phyloP scores from a whole-genome alignment of 2,888 invertebrate genomes.

The Copidosoma aretas region DNA sequence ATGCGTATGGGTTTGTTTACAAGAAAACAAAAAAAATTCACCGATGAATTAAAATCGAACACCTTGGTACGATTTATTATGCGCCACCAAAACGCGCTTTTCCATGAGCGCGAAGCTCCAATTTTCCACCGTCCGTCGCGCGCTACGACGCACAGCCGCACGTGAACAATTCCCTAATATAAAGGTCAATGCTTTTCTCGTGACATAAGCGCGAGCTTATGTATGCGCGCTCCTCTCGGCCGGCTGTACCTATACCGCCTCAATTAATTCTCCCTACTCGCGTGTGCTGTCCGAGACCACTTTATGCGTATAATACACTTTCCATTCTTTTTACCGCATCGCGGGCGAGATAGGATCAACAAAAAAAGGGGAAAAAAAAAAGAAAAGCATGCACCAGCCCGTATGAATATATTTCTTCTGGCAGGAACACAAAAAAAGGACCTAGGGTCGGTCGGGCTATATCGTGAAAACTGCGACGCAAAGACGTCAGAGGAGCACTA shows the following conservation, averaged over 20 bases:
- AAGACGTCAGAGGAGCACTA: neutral
- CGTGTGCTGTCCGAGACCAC: neutral
- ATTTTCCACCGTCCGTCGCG: neutral
- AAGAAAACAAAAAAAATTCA: no score
- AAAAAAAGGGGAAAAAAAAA: neutral
- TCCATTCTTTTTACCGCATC: no score
- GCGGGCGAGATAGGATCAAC: neutral
- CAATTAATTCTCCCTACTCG: neutral
- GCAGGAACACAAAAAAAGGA: neutral
- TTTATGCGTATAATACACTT: neutral
- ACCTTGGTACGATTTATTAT: no score
- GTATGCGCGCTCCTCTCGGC: no score
- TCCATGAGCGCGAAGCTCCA: neutral
- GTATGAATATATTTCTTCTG: neutral
- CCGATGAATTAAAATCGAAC: no score
- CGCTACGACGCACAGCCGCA: neutral
- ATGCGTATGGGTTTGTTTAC: no score
- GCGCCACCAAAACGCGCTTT: neutral
- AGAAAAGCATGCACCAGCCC: no score
- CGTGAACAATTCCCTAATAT: neutral
- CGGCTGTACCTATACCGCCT: neutral
- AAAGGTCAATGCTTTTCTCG: neutral
- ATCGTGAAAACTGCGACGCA: neutral
- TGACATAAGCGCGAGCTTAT: neutral
- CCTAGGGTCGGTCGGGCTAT: neutral